phyloP scores from a whole-genome alignment of 2,797 vertebrate species.

The Coregonus ussuriensis region DNA sequence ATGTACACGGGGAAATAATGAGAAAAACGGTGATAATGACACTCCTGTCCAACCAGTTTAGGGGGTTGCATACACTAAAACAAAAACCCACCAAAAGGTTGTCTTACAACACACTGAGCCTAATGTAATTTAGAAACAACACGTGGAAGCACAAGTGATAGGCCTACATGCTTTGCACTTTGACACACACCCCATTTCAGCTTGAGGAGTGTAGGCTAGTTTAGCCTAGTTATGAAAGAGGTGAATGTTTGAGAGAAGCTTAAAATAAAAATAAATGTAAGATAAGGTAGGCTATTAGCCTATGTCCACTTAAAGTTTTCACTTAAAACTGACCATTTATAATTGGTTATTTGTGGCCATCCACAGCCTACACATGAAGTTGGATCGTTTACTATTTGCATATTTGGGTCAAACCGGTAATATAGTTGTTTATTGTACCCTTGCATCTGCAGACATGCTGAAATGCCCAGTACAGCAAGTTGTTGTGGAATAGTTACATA shows the following conservation, averaged over 20 bases:
- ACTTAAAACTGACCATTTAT: neutral
- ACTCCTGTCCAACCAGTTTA: slow-evolving; percentile 72
- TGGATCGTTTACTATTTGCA: slow-evolving; percentile 5
- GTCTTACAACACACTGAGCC: slow-evolving; percentile 57
- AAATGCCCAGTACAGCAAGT: slow-evolving; percentile 5
- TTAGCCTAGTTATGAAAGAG: slow-evolving; percentile 23
- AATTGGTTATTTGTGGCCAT: neutral
- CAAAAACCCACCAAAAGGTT: slow-evolving; percentile 79
- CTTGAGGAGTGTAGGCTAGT: slow-evolving; percentile 44
- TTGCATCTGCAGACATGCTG: slow-evolving; percentile 7
- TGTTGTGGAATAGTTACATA: slow-evolving; percentile 1
- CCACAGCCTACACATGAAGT: slow-evolving; percentile 7
- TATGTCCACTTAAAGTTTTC: slow-evolving; percentile 13
- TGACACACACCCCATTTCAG: slow-evolving; percentile 49
- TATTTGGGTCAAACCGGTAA: slow-evolving; percentile 7
- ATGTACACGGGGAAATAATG: slow-evolving; percentile 28
- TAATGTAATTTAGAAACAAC: slow-evolving; percentile 46
- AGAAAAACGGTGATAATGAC: slow-evolving; percentile 78
- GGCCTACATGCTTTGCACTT: slow-evolving; percentile 69
- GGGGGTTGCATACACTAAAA: slow-evolving; percentile 80
- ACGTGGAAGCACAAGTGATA: slow-evolving; percentile 58
- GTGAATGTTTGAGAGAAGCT: slow-evolving; percentile 28
- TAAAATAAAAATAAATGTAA: slow-evolving; percentile 23
- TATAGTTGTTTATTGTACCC: slow-evolving; percentile 12
- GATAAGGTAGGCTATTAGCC: slow-evolving; percentile 5